Evolutionary conservation across 1,140 invertebrate genomes (phyloP), one percentile per base, ranked within the genome.

Genomic region (Leucophenga varia): DNA sequence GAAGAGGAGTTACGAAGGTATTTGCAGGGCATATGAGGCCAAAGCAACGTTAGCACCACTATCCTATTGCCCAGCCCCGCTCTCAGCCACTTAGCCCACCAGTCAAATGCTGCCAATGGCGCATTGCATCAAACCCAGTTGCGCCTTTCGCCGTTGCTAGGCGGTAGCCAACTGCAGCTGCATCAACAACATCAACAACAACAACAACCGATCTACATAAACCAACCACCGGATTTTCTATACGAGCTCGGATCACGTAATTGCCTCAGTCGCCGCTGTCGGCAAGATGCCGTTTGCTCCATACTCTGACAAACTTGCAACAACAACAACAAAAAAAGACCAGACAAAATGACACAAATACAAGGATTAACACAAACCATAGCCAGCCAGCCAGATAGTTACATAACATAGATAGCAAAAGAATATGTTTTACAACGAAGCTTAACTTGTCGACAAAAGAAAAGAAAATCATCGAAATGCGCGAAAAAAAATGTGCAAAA

Each of bases 1-100:
- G 90, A 96, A 76, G 93, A 98, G 73, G 95, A 98, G 79, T 82
- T 99, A 36, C 79, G 84, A 46, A 75, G 83, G 54, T 85, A 84
- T 69, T 67, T 82, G 39, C 72, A 75, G 60, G 72, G 72, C 53
- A 60, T 74, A 70, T 74, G 69, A 72, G 69, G 59, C 59, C 69
- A 64, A 52, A 52, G 64, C 50, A 72, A 58, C 43, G 63, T 72
- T 49, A 65, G 56, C 48, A 54, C 72, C 53, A n/a, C n/a, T n/a
- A 72, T 72, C 39, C 58, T 72, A 51, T 65, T 72, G 59, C 69
- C 69, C 47, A 59, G 54, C 52, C 50, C 45, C 43, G 44, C 50
- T 39, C 40, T 47, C 25, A 47, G 35, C 37, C 44, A 35, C 21
- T 20, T 42, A 25, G 35, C 34, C 10, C 38, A 43, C 22, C 22